Base-by-base conservation (phyloP, 1,140 invertebrate genomes). In the Eubasilissa regina region DNA sequence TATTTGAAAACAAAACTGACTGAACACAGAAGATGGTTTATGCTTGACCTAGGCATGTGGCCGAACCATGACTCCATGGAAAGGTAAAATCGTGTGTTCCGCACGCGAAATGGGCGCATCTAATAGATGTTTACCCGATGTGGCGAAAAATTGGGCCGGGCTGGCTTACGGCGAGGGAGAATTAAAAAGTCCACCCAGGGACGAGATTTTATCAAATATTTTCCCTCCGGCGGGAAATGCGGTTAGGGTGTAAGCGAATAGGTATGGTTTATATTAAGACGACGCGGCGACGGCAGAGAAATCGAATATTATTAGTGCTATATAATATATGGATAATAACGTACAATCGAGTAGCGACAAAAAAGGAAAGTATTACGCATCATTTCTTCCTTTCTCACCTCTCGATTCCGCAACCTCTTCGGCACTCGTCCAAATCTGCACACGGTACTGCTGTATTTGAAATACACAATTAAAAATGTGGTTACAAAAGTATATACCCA, bases 71-170 rank as follows among this genome's bases (percentile, higher is more conserved):
- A 15, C 25, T 62, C 25, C 58, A 62, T 62, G 17, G 25, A 21
- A 62, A 62, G 13, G 21, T 35, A 12, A 15, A 35, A 21, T 21
- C 58, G 25, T 62, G 60, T 25, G 60, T 64, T 64, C 60, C 60
- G 60, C 60, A 19, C 35, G 60, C 60, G 60, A 64, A 35, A 25
- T 43, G 60, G 60, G 12, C 60, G 60, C 60, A 43, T 35, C 11
- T 64, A 64, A 35, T 64, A 64, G 10, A 64, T 64, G 60, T 64
- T 64, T 64, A 64, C 60, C 35, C 60, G 60, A 43, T 64, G 60
- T 64, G 60, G 60, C 60, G 60, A 64, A n/a, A 64, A 64, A 64
- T 64, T 64, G 60, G 60, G 19, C 25, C 19, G 19, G 35, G 19
- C 60, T 35, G 25, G 60, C 58, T 15, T 21, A 15, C 21, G 60